Evolutionary conservation across 2,113 vertebrate species (phyloP), one percentile per base, ranked within the genome.

Genomic region (Anguilla rostrata): DNA sequence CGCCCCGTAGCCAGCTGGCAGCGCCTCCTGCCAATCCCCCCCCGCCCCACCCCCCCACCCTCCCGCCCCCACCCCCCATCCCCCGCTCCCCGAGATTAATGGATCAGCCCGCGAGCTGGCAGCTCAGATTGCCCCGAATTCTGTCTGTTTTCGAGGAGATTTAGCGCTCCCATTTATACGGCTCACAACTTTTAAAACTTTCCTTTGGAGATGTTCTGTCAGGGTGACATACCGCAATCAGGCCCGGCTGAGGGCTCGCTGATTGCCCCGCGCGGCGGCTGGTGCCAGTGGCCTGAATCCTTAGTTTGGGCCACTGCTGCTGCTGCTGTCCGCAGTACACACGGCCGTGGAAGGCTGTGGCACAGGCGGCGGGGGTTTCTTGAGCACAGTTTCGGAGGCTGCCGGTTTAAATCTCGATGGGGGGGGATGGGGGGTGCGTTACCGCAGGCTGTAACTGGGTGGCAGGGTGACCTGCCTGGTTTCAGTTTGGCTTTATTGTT

Each of bases 1-100:
- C 89, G 87, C 89, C 93, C 90, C 84, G 18, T 88, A 87, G 93
- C 93, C 93, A 93, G 91, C 92, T 94, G 92, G 91, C 91, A 89
- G 86, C 87, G 91, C 91, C 90, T 89, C 93, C 87, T 60, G 78
- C 84, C 71, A 66, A 20, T 6, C 87, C 75, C 80, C 34, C 34
- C 34, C 34, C 34, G 0, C 34, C 87, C 34, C 34, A 0, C 34
- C 34, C 34, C 0, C 34, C 34, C 34, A 0, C 34, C 1, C 34
- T 1, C 34, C 0, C 34, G 0, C 34, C 34, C 34, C 34, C 34
- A 0, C 34, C 87, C 75, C 80, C 34, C 1, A 0, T 1, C 34
- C 34, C 85, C 86, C 83, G 66, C 86, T 78, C 78, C 22, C 86
- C 88, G 46, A 49, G 90, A 93, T 93, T 91, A 93, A 94, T 95